Conservation (phyloP, 2,113 vertebrate species). For the Orycteropus afer region DNA sequence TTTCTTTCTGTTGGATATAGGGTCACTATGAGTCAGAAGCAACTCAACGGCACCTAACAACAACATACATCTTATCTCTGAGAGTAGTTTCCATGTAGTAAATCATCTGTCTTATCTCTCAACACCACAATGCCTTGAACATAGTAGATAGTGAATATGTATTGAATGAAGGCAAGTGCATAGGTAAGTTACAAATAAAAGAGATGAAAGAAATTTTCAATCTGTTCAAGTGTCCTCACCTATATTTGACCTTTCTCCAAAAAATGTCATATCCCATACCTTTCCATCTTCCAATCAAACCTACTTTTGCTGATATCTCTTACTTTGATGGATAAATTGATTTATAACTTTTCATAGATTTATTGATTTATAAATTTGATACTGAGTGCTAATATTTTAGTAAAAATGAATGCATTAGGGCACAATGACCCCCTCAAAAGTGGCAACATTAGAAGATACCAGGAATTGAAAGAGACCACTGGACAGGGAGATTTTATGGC, state of each 20-base stretch:
- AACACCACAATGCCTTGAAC: not conserved
- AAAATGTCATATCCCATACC: not conserved
- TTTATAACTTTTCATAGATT: not conserved
- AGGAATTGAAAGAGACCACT: not conserved
- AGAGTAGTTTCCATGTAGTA: not conserved
- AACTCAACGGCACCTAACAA: no score
- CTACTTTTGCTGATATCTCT: not conserved
- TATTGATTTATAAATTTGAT: not conserved
- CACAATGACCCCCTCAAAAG: not conserved
- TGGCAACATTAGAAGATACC: not conserved
- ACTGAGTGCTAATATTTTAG: not conserved
- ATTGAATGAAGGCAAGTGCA: not conserved
- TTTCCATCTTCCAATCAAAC: not conserved
- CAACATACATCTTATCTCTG: no score
- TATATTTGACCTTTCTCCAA: not conserved
- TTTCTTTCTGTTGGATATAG: no score
- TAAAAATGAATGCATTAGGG: not conserved
- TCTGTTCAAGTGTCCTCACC: not conserved
- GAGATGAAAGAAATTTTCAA: not conserved
- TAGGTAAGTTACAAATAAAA: constrained; percentile 7
- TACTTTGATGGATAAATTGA: not conserved
- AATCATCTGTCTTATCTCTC: not conserved
- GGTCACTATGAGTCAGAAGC: no score
- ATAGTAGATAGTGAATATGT: not conserved
- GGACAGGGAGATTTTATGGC: rapidly evolving